Evolutionary conservation across 2,888 invertebrate species (phyloP).

Genomic region (Cactoblastis cactorum): DNA sequence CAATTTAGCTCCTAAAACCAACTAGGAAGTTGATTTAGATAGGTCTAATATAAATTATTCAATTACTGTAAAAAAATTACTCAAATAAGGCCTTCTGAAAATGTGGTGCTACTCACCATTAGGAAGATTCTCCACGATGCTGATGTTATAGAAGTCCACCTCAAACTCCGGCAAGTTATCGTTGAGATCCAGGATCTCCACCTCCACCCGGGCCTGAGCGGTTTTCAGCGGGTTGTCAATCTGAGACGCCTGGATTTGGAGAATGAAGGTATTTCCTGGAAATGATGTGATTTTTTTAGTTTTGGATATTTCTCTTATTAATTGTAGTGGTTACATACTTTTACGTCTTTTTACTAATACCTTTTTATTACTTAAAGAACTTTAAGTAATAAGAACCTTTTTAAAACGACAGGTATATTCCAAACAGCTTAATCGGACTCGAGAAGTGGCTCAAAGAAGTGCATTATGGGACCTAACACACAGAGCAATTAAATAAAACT

Average conservation of each 20-base stretch:
- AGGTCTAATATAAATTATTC: neutral
- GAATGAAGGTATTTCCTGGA: conserved; percentile 83
- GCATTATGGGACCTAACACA: too few relatives aligned
- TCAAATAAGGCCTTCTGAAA: too few relatives aligned
- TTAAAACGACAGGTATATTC: too few relatives aligned
- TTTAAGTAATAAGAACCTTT: too few relatives aligned
- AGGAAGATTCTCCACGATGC: conserved; percentile 94
- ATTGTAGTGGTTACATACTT: too few relatives aligned
- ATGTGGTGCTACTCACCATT: conserved; percentile 80
- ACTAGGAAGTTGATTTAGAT: neutral
- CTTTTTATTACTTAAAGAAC: too few relatives aligned
- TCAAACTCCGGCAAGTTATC: conserved; percentile 93
- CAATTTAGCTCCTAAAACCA: neutral
- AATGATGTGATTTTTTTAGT: conserved; percentile 21
- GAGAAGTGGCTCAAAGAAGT: too few relatives aligned
- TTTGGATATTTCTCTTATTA: too few relatives aligned
- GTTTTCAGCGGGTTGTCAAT: conserved; percentile 88
- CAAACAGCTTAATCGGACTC: too few relatives aligned
- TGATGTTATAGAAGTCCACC: conserved; percentile 93
- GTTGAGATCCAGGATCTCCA: conserved; percentile 87
- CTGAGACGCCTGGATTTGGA: conserved; percentile 89
- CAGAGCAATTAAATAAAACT: too few relatives aligned
- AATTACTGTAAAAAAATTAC: neutral
- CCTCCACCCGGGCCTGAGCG: conserved; percentile 85
- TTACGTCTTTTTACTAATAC: too few relatives aligned